These are phyloP conservation scores for Rhinatrema bivittatum DNA, from an alignment of 2,797 vertebrate species.

Conservation along the genomic window DNA sequence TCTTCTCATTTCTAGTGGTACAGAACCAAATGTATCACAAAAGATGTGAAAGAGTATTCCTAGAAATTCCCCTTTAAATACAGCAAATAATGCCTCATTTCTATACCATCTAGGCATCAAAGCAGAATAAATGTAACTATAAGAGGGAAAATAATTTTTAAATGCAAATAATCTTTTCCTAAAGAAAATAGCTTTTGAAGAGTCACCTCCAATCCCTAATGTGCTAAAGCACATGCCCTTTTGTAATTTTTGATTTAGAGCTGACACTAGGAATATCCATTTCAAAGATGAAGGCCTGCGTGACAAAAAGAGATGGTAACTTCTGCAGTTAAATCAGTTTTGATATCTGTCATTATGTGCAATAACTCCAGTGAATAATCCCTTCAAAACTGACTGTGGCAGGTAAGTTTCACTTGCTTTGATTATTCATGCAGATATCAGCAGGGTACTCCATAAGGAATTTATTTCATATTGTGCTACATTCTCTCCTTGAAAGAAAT, in stretches of 20 bases:
- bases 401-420: conserved; percentile 37
- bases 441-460: conserved; percentile 42
- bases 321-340: conserved; percentile 25
- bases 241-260: no score
- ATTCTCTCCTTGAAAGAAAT: conserved; percentile 49
- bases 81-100: no score
- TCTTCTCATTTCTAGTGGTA: no score
- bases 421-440: conserved; percentile 48
- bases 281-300: conserved; percentile 28
- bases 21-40: no score
- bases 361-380: conserved; percentile 35
- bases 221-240: conserved; percentile 19
- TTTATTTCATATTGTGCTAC: conserved; percentile 46
- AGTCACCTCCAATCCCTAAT: conserved; percentile 16
- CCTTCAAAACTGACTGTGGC: conserved; percentile 34
- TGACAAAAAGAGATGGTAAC: conserved; percentile 27
- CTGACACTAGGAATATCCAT: conserved; percentile 26
- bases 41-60: no score
- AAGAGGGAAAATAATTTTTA: no score
- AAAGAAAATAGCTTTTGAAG: conserved; percentile 10
- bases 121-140: no score
- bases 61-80: no score
- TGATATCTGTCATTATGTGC: conserved; percentile 43
- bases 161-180: conserved; percentile 12
- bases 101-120: no score